Evolutionary conservation across 2,888 invertebrate genomes (phyloP), one percentile per base, ranked within the genome.

Genomic region (Napeogenes sylphis): DNA sequence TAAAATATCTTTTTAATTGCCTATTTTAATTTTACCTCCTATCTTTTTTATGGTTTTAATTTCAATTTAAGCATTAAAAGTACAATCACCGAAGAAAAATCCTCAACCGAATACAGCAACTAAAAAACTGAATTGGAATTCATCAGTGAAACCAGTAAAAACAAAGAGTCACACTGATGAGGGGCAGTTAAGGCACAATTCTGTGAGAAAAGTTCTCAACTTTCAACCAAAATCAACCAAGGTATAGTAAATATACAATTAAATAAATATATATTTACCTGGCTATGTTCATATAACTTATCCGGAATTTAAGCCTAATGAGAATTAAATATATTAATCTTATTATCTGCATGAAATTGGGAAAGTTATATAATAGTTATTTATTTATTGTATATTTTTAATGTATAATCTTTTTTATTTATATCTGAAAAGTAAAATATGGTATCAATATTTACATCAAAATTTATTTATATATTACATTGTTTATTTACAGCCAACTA

Each of bases 51-150:
- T 33, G 45, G n/a, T 14, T 45, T 4, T 14, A 32, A 47, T 60
- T 38, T 55, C 32, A 53, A 42, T 82, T 82, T 30, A 73, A 89
- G 88, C 81, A 4, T 60, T 85, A 42, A 81, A 70, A 70, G 64
- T 66, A 0, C 72, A 72, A 42, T 79, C 83, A 1, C 80, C 83
- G 0, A 77, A 63, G 66, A 75, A 68, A 57, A 58, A 47, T 51
- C 65, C 67, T 0, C 79, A 76, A 58, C 65, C 66, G 12, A 55
- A 70, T 14, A 66, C 77, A 35, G 80, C 82, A 5, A 61, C 71
- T 0, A 87, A 76, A 63, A 85, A 81, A 65, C 81, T 77, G 59
- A 79, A 67, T n/a, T 90, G 90, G 90, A 90, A 90, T 64, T 83
- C 85, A 0, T 88, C 90, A 21, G 75, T 85, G 0, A 90, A 90